Percentiles rank a stretch among this genome's conserved stretches.
Conservation (phyloP, 2,888 invertebrate genomes). For the Hyles lineata region DNA sequence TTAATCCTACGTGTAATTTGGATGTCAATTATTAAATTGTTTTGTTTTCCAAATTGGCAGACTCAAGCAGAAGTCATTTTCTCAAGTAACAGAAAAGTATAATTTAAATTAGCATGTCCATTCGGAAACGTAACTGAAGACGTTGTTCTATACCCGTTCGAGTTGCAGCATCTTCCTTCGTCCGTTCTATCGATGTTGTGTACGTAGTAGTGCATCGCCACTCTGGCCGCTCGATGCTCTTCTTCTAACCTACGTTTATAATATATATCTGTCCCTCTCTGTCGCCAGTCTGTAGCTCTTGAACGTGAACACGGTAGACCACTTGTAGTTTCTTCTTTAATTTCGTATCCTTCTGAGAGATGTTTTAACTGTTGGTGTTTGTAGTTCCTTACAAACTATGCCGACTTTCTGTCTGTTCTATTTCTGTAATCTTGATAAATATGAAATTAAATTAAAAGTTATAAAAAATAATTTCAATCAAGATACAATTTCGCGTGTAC, state of each 20-base stretch:
- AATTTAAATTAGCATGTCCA: neutral
- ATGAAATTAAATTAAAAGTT: neutral
- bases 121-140: neutral
- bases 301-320: slow-evolving; percentile 76
- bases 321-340: slow-evolving; percentile 82
- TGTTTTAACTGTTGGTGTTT: slow-evolving; percentile 13
- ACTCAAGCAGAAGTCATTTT: slow-evolving; percentile 26
- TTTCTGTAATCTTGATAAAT: neutral
- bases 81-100: slow-evolving; percentile 19
- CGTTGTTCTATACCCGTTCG: slow-evolving; percentile 77
- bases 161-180: slow-evolving; percentile 75
- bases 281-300: slow-evolving; percentile 77
- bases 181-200: slow-evolving; percentile 82
- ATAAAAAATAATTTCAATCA: neutral
- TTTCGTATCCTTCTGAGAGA: slow-evolving; percentile 63
- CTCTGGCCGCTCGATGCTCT: slow-evolving; percentile 73
- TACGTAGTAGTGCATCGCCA: slow-evolving; percentile 83
- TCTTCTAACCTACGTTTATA: slow-evolving; percentile 74
- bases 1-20: no score
- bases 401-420: neutral
- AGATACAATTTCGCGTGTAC: neutral
- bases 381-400: slow-evolving; percentile 13
- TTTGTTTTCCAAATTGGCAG: neutral
- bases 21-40: neutral
- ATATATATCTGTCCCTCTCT: slow-evolving; percentile 73